Base-by-base conservation (phyloP, 1,140 invertebrate species). In the Drosophila arizonae region DNA sequence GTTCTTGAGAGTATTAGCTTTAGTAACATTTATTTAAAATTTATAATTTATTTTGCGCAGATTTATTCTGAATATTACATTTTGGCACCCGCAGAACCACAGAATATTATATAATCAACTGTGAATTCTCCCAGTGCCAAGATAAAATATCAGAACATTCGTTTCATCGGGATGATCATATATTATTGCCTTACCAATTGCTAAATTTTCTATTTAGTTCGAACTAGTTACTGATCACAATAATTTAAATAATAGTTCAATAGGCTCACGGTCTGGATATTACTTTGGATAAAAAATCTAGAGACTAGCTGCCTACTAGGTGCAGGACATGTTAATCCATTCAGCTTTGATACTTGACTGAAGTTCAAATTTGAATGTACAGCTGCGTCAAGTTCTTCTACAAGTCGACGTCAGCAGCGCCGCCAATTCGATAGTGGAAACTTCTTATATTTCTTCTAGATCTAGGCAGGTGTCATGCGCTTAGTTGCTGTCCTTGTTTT, bases 101-200 rank as follows among this genome's bases (percentile, higher is more conserved):
- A 91, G 90, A 91, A 71, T 87, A 70, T 73, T 63, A 33, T 56
- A 13, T 75, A 87, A 76, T 69, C 80, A 80, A 91, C 90, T 91
- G 90, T 91, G 90, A 91, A 91, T 91, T 91, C 90, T 91, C 90
- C 90, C 90, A 91, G 90, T 91, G 90, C 90, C 90, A 91, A 91
- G 90, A 78, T 57, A 62, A 62, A 87, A 80, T 61, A 62, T n/a
- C 24, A 76, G 80, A 56, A 26, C 6, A 17, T 24, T 33, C 2
- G 6, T 24, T 39, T 62, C 17, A 21, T n/a, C 15, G 4, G 21
- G 0, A 1, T 8, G 8, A 30, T 36, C 33, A 54, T 15, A 48
- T 15, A 43, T 8, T 4, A 10, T 9, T 10, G 36, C 61, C 64
- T 72, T 72, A 72, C 69, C 61, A 58, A 51, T 43, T 1, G 11